Evolutionary conservation across 1,140 invertebrate species (phyloP).

Genomic region (Trichonephila clavipes): DNA sequence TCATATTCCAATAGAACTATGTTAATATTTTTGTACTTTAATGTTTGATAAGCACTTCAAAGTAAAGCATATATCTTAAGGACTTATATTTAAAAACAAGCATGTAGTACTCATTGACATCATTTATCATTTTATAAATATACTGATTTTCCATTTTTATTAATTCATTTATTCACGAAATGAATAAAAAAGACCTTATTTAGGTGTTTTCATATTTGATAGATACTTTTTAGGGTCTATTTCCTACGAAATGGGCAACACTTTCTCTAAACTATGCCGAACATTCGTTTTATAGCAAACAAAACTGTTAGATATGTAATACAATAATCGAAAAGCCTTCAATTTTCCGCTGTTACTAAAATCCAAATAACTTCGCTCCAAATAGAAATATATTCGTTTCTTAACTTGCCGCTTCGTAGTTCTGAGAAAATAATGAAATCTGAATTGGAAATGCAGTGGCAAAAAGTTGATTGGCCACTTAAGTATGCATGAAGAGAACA

Average conservation of each 20-base stretch:
- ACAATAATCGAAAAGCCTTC: neutral
- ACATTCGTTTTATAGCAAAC: neutral
- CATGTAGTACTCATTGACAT: no score
- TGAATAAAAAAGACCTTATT: no score
- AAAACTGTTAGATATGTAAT: neutral
- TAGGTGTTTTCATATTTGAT: neutral
- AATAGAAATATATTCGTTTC: neutral
- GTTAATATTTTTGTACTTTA: no score
- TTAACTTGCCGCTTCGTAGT: neutral
- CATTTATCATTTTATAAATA: no score
- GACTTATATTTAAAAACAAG: no score
- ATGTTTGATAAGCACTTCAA: no score
- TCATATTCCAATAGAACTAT: no score
- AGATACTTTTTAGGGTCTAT: neutral
- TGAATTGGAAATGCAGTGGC: neutral
- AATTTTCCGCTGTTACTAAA: neutral
- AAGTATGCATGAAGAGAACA: neutral
- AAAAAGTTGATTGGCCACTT: constrained; percentile 9
- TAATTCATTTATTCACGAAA: no score
- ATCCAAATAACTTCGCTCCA: neutral
- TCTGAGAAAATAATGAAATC: neutral
- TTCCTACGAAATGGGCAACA: neutral
- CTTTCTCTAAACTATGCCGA: neutral
- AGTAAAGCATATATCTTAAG: no score
- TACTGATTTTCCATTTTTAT: no score